phyloP scores from a whole-genome alignment of 1,140 invertebrate genomes.

The Conus ventricosus region DNA sequence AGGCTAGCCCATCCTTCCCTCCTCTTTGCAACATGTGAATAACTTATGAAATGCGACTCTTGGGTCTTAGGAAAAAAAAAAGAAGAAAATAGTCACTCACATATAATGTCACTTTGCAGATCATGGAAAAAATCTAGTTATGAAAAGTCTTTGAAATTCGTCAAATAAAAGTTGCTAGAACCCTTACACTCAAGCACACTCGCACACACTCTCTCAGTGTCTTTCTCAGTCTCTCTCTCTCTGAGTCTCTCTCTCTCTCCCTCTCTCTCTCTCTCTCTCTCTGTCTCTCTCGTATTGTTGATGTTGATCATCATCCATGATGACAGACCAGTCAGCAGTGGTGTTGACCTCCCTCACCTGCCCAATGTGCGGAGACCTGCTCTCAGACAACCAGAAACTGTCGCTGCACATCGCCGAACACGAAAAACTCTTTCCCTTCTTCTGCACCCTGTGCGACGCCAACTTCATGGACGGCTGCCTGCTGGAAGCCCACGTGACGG shows the following conservation, averaged over 20 bases:
- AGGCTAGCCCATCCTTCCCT: too few species aligned
- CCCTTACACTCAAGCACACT: background rate
- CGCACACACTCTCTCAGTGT: background rate
- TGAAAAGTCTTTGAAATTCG: too few species aligned
- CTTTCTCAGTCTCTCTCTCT: background rate
- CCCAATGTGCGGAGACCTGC: conserved; percentile 21
- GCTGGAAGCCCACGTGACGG: conserved; percentile 26
- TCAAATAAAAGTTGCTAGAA: background rate
- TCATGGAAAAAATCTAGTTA: too few species aligned
- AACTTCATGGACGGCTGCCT: conserved; percentile 26
- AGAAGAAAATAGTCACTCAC: too few species aligned
- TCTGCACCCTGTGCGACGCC: conserved; percentile 34
- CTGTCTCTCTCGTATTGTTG: too few species aligned
- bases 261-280: too few species aligned
- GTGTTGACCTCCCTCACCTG: conserved; percentile 2
- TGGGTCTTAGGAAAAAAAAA: too few species aligned
- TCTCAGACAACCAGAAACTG: background rate
- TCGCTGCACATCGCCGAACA: conserved; percentile 14
- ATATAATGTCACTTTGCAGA: too few species aligned
- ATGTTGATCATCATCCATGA: background rate
- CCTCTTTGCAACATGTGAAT: too few species aligned
- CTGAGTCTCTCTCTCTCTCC: too few species aligned
- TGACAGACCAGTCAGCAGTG: background rate
- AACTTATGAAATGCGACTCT: too few species aligned
- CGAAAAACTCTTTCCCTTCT: conserved; percentile 32